These are phyloP conservation scores for Chelon auratus DNA, from an alignment of 2,797 vertebrate genomes.

Conservation along the genomic window DNA sequence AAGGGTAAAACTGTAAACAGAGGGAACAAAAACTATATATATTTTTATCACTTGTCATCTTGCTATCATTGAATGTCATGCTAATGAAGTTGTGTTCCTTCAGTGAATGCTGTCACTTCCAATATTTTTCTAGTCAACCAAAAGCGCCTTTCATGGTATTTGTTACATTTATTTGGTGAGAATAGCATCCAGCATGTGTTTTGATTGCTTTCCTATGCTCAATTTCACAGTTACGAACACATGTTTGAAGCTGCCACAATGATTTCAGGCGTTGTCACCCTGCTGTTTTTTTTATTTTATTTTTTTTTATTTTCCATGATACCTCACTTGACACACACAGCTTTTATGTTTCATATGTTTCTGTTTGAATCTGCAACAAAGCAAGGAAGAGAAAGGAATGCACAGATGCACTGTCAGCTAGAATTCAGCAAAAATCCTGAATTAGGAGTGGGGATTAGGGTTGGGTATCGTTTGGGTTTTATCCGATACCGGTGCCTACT, in stretches of 20 bases:
- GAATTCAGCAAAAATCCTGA: slow-evolving; percentile 32
- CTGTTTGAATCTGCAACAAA: slow-evolving; percentile 50
- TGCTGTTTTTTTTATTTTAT: slow-evolving; percentile 21
- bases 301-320: slow-evolving; percentile 26
- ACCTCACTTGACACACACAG: slow-evolving; percentile 49
- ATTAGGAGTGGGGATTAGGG: slow-evolving; percentile 32
- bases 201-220: slow-evolving; percentile 70
- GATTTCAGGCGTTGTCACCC: slow-evolving; percentile 66
- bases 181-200: slow-evolving; percentile 62
- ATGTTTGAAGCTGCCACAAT: slow-evolving; percentile 66
- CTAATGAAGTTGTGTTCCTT: slow-evolving; percentile 65
- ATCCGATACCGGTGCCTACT: too few relatives aligned
- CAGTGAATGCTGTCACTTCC: slow-evolving; percentile 49
- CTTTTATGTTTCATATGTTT: slow-evolving; percentile 58
- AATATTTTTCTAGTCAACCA: slow-evolving; percentile 48
- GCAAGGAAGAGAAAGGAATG: slow-evolving; percentile 31
- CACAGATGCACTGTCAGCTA: slow-evolving; percentile 43
- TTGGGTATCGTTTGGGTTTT: too few relatives aligned
- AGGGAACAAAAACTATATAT: neutral
- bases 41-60: slow-evolving; percentile 54
- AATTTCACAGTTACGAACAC: slow-evolving; percentile 70
- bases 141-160: slow-evolving; percentile 65
- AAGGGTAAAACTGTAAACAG: neutral
- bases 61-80: slow-evolving; percentile 53
- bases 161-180: slow-evolving; percentile 68